Evolutionary conservation across 2,888 invertebrate species (phyloP).

Genomic region (Eilema sororculum): DNA sequence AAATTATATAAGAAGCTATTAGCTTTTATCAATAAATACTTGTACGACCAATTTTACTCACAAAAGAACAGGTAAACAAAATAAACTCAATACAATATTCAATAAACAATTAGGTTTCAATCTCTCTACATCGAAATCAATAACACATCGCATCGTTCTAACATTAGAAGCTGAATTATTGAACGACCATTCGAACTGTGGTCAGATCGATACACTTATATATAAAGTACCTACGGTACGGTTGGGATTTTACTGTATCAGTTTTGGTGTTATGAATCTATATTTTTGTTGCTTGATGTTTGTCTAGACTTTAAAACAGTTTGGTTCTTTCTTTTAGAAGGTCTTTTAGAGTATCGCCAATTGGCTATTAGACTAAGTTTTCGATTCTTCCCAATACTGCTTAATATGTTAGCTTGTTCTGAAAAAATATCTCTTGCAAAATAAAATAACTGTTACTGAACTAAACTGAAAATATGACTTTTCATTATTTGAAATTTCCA

Average conservation of each 20-base stretch:
- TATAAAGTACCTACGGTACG: slow-evolving; percentile 23
- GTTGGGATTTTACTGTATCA: slow-evolving; percentile 30
- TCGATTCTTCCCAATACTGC: no score
- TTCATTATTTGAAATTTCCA: no score
- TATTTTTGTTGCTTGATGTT: neutral
- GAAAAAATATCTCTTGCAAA: no score
- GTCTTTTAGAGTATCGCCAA: no score
- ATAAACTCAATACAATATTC: slow-evolving; percentile 31
- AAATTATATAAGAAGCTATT: neutral
- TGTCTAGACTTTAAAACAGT: no score
- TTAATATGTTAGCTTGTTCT: no score
- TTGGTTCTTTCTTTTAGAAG: no score
- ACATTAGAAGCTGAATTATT: slow-evolving; percentile 49
- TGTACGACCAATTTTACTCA: neutral
- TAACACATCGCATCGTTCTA: slow-evolving; percentile 38
- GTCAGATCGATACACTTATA: slow-evolving; percentile 43
- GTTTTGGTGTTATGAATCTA: slow-evolving; percentile 8
- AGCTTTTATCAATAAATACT: neutral
- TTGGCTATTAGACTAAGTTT: no score
- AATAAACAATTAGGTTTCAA: slow-evolving; percentile 30
- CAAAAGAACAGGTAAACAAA: neutral
- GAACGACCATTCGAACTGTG: slow-evolving; percentile 30
- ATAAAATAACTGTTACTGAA: no score
- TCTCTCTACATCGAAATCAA: slow-evolving; percentile 38
- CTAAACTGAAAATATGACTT: no score